Conservation (phyloP, 2,797 vertebrate species). For the Microctenopoma steveboyesi region DNA sequence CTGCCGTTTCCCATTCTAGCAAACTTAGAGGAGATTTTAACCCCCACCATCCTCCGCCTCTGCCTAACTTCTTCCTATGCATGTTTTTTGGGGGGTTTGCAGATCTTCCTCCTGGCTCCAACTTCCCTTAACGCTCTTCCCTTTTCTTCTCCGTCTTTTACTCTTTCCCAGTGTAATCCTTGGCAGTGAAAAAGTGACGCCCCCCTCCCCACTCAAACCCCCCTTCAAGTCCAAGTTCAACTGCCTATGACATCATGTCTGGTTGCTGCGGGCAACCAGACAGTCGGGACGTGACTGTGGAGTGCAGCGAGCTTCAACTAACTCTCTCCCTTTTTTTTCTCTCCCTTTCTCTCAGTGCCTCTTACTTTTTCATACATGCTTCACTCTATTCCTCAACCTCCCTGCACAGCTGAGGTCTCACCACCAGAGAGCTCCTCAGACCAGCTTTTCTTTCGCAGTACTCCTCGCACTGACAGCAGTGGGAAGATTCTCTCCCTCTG, state of each 20-base stretch:
- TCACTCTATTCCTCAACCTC: constrained; percentile 29
- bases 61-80: constrained; percentile 49
- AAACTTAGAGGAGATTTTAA: constrained; percentile 41
- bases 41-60: constrained; percentile 37
- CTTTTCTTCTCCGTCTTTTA: constrained; percentile 56
- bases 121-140: constrained; percentile 63
- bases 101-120: constrained; percentile 64
- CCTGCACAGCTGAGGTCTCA: constrained; percentile 61
- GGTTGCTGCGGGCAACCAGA: constrained; percentile 92
- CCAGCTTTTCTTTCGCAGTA: constrained; percentile 64
- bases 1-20: constrained; percentile 40
- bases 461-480: constrained; percentile 42
- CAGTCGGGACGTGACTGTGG: constrained; percentile 90
- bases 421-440: constrained; percentile 80
- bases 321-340: constrained; percentile 67
- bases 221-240: constrained; percentile 89
- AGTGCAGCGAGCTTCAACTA: constrained; percentile 80
- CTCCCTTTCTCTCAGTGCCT: constrained; percentile 48
- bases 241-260: constrained; percentile 95
- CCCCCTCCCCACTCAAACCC: constrained; percentile 63
- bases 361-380: constrained; percentile 51
- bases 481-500: constrained; percentile 60
- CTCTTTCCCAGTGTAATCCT: constrained; percentile 77
- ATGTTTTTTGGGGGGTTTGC: constrained; percentile 60
- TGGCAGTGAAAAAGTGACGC: constrained; percentile 80